These are phyloP conservation scores for Chaenodraco wilsoni DNA, from an alignment of 2,797 vertebrate species.

Conservation along the genomic window DNA sequence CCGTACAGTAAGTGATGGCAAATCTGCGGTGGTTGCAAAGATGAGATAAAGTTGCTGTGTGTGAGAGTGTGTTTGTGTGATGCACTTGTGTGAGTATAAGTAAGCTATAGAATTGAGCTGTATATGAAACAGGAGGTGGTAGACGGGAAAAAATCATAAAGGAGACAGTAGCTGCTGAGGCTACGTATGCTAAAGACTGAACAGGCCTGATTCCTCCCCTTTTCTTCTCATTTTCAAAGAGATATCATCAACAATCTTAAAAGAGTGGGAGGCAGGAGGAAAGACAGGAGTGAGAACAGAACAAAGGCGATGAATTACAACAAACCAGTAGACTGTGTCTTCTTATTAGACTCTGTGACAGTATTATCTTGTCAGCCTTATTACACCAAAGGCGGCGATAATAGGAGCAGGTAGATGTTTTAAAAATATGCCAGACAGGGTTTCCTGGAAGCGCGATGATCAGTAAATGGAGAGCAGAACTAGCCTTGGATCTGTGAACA, in stretches of 20 bases:
- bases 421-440: conserved; percentile 60
- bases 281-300: conserved; percentile 62
- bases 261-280: conserved; percentile 54
- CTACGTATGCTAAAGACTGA: conserved; percentile 77
- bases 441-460: conserved; percentile 63
- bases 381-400: conserved; percentile 72
- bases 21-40: conserved; percentile 71
- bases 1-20: too few relatives aligned
- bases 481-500: conserved; percentile 29
- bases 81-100: conserved; percentile 56
- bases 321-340: conserved; percentile 65
- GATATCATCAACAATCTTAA: conserved; percentile 78
- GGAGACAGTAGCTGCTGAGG: conserved; percentile 67
- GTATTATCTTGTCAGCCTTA: conserved; percentile 73
- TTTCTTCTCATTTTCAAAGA: conserved; percentile 79
- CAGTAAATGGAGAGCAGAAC: conserved; percentile 55
- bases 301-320: conserved; percentile 73
- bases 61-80: conserved; percentile 37
- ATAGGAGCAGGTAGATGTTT: conserved; percentile 67
- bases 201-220: conserved; percentile 61
- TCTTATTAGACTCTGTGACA: conserved; percentile 73
- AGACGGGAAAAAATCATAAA: conserved; percentile 63
- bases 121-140: conserved; percentile 45
- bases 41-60: conserved; percentile 80
- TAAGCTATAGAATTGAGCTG: conserved; percentile 37